phyloP scores from a whole-genome alignment of 2,113 vertebrate species.

The Pavo muticus region DNA sequence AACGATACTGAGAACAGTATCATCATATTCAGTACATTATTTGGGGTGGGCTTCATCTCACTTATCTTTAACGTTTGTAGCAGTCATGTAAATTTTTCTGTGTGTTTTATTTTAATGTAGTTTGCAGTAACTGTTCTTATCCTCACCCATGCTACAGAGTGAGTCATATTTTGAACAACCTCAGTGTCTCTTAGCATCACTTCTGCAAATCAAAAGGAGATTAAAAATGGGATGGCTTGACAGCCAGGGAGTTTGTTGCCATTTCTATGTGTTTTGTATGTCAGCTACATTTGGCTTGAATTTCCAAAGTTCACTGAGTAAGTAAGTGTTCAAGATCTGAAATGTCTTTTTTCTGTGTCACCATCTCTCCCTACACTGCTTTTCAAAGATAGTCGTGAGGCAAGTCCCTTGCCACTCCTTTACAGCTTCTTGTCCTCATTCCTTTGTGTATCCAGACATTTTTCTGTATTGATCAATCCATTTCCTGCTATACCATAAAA shows the following conservation, averaged over 20 bases:
- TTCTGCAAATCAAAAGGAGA: not conserved
- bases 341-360: not conserved
- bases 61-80: not conserved
- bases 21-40: not conserved
- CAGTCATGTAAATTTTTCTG: not conserved
- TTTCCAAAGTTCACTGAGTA: not conserved
- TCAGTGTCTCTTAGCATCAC: not conserved
- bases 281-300: not conserved
- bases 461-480: not conserved
- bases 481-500: slow-evolving; percentile 16
- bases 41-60: not conserved
- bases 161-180: not conserved
- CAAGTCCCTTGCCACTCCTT: not conserved
- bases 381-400: not conserved
- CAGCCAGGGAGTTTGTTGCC: not conserved
- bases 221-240: not conserved
- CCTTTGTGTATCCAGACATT: not conserved
- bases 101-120: not conserved
- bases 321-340: not conserved
- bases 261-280: not conserved
- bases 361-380: not conserved
- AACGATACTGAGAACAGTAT: not conserved
- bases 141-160: not conserved
- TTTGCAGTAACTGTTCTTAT: not conserved
- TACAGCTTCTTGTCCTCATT: not conserved